Evolutionary conservation across 2,797 vertebrate genomes (phyloP).

Genomic region (Poecilia picta): DNA sequence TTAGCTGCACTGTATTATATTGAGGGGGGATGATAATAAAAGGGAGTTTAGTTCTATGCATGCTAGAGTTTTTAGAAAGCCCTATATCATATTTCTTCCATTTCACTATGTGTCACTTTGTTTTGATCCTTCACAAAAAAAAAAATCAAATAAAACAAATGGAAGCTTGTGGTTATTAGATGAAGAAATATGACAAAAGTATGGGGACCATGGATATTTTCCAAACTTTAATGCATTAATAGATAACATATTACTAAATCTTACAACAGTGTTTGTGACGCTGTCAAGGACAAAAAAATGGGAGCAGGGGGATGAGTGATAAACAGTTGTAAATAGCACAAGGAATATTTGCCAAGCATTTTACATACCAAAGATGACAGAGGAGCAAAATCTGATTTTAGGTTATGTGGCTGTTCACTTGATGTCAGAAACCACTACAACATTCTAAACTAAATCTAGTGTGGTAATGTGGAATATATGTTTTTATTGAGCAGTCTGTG

Average conservation of each 20-base stretch:
- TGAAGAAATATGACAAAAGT: not conserved
- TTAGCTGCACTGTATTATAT: not conserved
- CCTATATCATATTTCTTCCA: not conserved
- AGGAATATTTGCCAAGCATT: constrained; percentile 59
- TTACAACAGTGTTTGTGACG: constrained; percentile 48
- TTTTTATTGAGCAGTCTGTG: too few species aligned
- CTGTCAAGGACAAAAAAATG: constrained; percentile 19
- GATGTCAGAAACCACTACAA: constrained; percentile 66
- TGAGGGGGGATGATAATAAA: not conserved
- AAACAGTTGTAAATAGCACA: constrained; percentile 7
- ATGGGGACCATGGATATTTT: not conserved
- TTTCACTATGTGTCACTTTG: not conserved
- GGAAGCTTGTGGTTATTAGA: not conserved
- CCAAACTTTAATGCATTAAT: constrained; percentile 3
- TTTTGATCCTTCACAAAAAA: not conserved
- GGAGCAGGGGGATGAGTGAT: not conserved
- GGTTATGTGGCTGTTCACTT: constrained; percentile 73
- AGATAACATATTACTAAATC: constrained; percentile 51
- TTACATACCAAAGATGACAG: constrained; percentile 22
- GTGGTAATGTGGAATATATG: too few species aligned
- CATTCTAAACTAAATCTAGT: constrained; percentile 62
- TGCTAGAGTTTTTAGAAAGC: not conserved
- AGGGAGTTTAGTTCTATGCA: not conserved
- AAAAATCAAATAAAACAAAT: not conserved
- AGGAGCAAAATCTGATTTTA: constrained; percentile 42